Base-by-base conservation (phyloP, 2,888 invertebrate species). In the Diachrysia chrysitis region DNA sequence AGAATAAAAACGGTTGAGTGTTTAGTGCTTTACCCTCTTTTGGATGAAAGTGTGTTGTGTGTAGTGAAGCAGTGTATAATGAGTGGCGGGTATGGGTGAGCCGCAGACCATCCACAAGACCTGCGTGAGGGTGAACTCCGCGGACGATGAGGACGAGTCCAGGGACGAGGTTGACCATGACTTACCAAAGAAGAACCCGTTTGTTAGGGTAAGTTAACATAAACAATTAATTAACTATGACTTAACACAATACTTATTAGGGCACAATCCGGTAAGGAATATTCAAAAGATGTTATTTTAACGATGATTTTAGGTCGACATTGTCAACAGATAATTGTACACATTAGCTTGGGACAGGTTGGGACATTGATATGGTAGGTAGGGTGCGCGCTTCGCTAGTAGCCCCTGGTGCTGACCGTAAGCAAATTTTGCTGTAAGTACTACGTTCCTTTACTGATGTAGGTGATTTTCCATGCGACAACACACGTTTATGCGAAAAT, bases 61-160 rank as follows among this genome's bases (percentile, higher is more conserved):
- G 74, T 80, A 76, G 63, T 62, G 51, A 55, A 69, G 71, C 73
- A 78, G 86, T 87, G 89, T 92, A 93, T 93, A 78, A 95, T 95
- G 95, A 86, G 90, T 90, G 85, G 87, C 72, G 93, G 92, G 84
- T 93, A 95, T 95, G 95, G 93, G 86, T 94, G 94, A 95, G 69
- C 84, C 84, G 68, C 85, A 87, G 81, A 85, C 86, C 67, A 89
- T 94, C 76, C 94, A 95, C 78, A 94, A 93, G 85, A 95, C 95
- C 85, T 93, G 93, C 87, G 94, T 95, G 79, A 84, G 93, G 86
- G 95, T 95, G 69, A 93, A 91, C 86, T 93, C 94, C 1, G 94
- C 91, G 1, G 94, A 94, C 42, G 93, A 93, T 75, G 93, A 51
- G 21, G 48, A 94, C 3, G 93, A 94, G 80, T 89, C 93, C n/a